Base-by-base conservation (phyloP, 1,140 invertebrate genomes). In the Atta colombica region DNA sequence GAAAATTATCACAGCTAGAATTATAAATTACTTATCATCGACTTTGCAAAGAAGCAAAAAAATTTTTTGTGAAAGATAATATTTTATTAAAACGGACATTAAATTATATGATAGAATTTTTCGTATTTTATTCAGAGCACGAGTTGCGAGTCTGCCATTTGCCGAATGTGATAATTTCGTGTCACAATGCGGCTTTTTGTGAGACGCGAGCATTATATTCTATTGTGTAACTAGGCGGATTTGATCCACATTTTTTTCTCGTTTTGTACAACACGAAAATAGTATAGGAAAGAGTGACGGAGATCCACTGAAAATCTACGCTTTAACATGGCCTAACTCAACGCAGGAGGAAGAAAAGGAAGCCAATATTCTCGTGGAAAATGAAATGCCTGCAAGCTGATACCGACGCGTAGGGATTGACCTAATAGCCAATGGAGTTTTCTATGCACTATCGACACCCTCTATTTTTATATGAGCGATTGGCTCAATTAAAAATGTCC, bases 381-480 rank as follows among this genome's bases (percentile, higher is more conserved):
- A 86, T 80, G 75, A 69, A 81, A 77, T 86, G 77, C 53, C 77
- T 80, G 85, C 85, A 87, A 87, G 68, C 85, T 69, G 77, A 82
- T 87, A 81, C 68, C 68, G 49, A 84, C 39, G 10, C 66, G 21
- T 21, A 53, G 77, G 65, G 78, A 87, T 87, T 87, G 68, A 71
- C 68, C 78, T 81, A 82, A 87, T 82, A 82, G 68, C 66, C 78
- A 65, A 82, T 87, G 85, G 39, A 60, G 65, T 39, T 81, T 80
- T 68, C 65, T 81, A 86, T 69, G 51, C 8, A 69, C 18, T 28
- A 12, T 14, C 14, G 51, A 71, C 39, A 86, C 63, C 65, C 77
- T 69, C 65, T 78, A 53, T 39, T 61, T 69, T 65, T 61, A 25
- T 49, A 25, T 60, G 31, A 86, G 35, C 61, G 77, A 86, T 86